Percentiles rank a stretch among this genome's conserved stretches.
Evolutionary conservation across 2,113 vertebrate genomes (phyloP).

Genomic region (Lepidiolamprologus cunningtoni): DNA sequence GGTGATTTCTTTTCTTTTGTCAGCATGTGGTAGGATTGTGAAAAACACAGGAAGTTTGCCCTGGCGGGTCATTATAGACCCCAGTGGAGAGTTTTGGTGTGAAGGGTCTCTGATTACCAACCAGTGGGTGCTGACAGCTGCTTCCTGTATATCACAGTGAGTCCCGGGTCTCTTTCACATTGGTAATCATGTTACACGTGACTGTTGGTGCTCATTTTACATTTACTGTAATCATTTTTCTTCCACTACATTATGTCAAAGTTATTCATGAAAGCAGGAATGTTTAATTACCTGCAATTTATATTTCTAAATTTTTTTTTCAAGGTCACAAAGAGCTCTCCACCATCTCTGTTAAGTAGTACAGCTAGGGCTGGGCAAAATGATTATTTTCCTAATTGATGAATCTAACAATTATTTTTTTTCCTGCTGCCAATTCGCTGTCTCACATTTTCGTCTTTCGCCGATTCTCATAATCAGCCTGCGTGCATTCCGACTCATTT

Average conservation of each 20-base stretch:
- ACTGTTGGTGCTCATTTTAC: background rate
- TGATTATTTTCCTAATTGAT: background rate
- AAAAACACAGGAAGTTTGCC: background rate
- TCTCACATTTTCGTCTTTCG: background rate
- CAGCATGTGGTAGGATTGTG: background rate
- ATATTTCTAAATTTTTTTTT: accelerated
- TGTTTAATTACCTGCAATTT: background rate
- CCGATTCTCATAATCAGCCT: background rate
- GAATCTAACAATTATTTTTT: accelerated
- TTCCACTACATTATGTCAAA: background rate
- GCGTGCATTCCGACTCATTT: accelerated
- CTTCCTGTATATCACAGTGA: background rate
- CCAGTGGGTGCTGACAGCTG: background rate
- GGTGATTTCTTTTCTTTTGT: background rate
- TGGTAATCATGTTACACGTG: background rate
- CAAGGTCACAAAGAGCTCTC: background rate
- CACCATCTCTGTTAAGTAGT: background rate
- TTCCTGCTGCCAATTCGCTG: accelerated
- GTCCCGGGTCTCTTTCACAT: background rate
- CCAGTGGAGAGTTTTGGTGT: background rate
- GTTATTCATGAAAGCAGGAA: background rate
- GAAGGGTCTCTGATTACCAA: background rate
- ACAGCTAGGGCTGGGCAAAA: background rate
- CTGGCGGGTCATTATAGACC: background rate
- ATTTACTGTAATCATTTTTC: background rate